These are phyloP conservation scores for Molothrus aeneus DNA, from an alignment of 2,797 vertebrate genomes.

Conservation along the genomic window DNA sequence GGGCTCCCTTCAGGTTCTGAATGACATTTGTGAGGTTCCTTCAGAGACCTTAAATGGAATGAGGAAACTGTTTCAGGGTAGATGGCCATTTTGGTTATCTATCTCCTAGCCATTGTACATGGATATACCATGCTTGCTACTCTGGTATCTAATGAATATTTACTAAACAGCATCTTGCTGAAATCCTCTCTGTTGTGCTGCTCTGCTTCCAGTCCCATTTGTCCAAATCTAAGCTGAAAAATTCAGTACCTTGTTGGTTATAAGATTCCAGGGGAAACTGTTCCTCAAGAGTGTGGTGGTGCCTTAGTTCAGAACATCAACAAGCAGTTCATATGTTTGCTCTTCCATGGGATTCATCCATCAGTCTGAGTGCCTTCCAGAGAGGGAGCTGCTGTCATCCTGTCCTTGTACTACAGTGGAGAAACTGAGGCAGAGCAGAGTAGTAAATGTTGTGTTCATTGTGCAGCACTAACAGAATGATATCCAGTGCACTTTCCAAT, in stretches of 20 bases:
- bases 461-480: neutral
- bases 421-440: neutral
- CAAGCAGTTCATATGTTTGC: neutral
- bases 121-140: neutral
- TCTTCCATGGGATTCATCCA: neutral
- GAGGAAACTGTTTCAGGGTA: neutral
- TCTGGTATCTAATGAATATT: slow-evolving; percentile 3
- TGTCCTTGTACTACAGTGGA: neutral
- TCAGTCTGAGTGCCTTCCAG: neutral
- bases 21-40: neutral
- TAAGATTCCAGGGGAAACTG: neutral
- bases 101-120: neutral
- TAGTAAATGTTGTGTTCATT: neutral
- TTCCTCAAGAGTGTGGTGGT: neutral
- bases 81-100: neutral
- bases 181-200: neutral
- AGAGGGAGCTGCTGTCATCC: neutral
- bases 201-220: neutral
- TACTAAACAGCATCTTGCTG: neutral
- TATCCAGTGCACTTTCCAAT: neutral
- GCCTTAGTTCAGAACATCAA: neutral
- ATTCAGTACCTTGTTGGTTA: neutral
- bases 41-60: neutral
- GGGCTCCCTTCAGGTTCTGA: neutral
- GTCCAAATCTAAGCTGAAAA: neutral